Base-by-base conservation (phyloP, 2,113 vertebrate genomes). In the Anhinga anhinga region DNA sequence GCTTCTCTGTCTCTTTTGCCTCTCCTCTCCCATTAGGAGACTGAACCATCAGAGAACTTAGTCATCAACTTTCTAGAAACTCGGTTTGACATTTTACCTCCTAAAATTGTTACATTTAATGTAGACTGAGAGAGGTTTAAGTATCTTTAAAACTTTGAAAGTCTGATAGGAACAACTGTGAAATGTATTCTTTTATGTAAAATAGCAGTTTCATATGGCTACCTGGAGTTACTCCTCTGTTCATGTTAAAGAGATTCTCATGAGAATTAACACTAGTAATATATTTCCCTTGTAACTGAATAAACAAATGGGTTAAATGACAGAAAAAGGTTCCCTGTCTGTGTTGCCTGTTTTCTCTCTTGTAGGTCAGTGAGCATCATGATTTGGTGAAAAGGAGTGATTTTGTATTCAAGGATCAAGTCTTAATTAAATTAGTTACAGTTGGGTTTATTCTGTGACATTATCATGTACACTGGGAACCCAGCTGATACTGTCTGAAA, bases 351-450 rank as follows among this genome's bases (percentile, higher is more conserved):
- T 90, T 90, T 90, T 83, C 59, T 26, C 59, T 88, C 50, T 71
- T 55, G 4, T 93, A 96, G 85, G 95, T 97, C 96, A 96, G 56
- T 93, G 85, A 97, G 87, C 93, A 96, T 80, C 93, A 84, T 2
- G 11, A 95, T 93, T 92, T 94, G 42, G 79, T 96, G 86, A 95
- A 95, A 96, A 97, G 86, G 34, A 88, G 49, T 67, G 76, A 93
- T 95, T 98, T 92, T 96, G 80, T 77, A 81, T 92, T 90, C 8
- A 4, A 96, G 82, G 76, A 93, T 94, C 82, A 94, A 95, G 93
- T 79, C 86, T 92, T 98, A 97, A 97, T 97, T 97, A 86, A 97
- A 98, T 97, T 97, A 97, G 94, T 95, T 96, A 94, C 95, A 97
- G 95, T 14, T 94, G 59, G 90, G 90, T 84, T 86, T 96, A 90